Evolutionary conservation across 2,888 invertebrate genomes (phyloP).

Genomic region (Drosophila falleni): DNA sequence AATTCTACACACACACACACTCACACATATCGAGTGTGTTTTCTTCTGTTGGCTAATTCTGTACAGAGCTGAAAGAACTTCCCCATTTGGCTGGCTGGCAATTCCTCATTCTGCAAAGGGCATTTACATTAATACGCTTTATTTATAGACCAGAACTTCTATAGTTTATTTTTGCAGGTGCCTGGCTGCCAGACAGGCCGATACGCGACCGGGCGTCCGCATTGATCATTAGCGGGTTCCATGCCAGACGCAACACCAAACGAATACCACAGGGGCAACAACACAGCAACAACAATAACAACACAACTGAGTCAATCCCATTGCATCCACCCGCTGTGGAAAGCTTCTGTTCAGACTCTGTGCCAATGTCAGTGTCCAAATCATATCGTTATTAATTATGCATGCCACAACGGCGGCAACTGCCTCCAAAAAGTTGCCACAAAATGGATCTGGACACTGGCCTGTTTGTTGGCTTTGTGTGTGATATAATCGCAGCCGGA

Average conservation of each 20-base stretch:
- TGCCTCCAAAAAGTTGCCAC: slow-evolving; percentile 22
- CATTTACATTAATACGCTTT: slow-evolving; percentile 70
- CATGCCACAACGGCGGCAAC: slow-evolving; percentile 43
- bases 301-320: slow-evolving; percentile 46
- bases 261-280: slow-evolving; percentile 24
- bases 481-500: slow-evolving; percentile 66
- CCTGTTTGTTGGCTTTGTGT: slow-evolving; percentile 20
- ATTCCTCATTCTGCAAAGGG: slow-evolving; percentile 76
- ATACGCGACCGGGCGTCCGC: slow-evolving; percentile 56
- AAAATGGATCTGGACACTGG: slow-evolving; percentile 33
- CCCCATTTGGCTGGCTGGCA: slow-evolving; percentile 53
- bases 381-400: slow-evolving; percentile 67
- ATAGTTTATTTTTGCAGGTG: slow-evolving; percentile 68
- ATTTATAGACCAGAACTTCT: slow-evolving; percentile 61
- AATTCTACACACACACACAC: slow-evolving; percentile 31
- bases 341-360: slow-evolving; percentile 41
- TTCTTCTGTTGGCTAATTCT: slow-evolving; percentile 55
- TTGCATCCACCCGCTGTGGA: slow-evolving; percentile 43
- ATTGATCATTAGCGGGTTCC: slow-evolving; percentile 69
- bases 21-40: neutral
- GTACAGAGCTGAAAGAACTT: slow-evolving; percentile 51
- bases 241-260: slow-evolving; percentile 49
- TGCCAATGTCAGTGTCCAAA: slow-evolving; percentile 60
- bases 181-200: slow-evolving; percentile 43
- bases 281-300: slow-evolving; percentile 17